A percentile compares a stretch with the other conserved stretches of the same genome.
Conservation (phyloP, 2,113 vertebrate genomes). For the Tragelaphus imberbis region DNA sequence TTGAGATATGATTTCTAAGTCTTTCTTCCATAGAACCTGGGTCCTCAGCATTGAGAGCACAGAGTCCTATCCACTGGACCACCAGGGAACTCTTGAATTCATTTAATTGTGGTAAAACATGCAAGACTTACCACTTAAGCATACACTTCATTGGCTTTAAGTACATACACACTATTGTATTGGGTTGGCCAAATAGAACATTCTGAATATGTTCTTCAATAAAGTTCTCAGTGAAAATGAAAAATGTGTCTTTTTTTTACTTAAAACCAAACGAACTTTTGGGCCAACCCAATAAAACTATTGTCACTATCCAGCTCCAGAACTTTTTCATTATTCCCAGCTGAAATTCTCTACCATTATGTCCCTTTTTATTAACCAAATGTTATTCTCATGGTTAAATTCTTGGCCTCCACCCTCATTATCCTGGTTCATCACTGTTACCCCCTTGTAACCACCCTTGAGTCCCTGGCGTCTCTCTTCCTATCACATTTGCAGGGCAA, state of each 20-base stretch:
- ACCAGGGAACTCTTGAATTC: background rate
- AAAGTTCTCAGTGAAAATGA: background rate
- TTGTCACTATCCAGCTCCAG: background rate
- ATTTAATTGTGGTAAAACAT: background rate
- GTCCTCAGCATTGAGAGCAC: background rate
- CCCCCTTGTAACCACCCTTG: background rate
- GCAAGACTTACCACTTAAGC: background rate
- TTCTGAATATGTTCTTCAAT: background rate
- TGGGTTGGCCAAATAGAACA: background rate
- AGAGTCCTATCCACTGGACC: background rate
- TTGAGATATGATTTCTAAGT: background rate
- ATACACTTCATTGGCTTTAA: background rate
- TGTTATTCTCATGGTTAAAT: background rate
- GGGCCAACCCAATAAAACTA: background rate
- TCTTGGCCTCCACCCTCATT: background rate
- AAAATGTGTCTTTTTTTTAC: background rate
- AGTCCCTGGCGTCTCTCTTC: background rate
- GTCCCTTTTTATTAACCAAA: background rate
- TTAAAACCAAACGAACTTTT: background rate
- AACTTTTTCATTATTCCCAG: background rate
- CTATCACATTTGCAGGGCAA: background rate
- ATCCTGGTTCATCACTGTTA: background rate
- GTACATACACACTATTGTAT: background rate
- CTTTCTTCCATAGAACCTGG: background rate
- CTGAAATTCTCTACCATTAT: background rate